These are phyloP conservation scores for Marmota monax DNA, from an alignment of 2,113 vertebrate species.

Conservation along the genomic window DNA sequence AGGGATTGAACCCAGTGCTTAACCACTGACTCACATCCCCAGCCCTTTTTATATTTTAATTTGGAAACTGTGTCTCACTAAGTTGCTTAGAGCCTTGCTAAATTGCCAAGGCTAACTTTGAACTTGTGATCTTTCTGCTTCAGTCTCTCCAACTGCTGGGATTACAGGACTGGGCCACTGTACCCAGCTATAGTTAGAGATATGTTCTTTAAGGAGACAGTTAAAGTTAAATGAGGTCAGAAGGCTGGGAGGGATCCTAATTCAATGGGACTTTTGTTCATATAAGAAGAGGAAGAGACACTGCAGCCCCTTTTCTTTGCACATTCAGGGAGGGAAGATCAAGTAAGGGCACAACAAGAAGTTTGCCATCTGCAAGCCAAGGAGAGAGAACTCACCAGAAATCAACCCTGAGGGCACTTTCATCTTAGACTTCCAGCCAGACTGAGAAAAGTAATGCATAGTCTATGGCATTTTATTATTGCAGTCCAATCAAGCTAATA, in stretches of 20 bases:
- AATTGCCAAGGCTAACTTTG: background rate
- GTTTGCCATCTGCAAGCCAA: rapidly evolving
- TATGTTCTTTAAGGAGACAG: background rate
- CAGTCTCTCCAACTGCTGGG: background rate
- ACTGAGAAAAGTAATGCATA: background rate
- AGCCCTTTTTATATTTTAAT: no score
- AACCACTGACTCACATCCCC: no score
- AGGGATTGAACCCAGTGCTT: no score
- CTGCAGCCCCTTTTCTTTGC: background rate
- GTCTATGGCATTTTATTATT: background rate
- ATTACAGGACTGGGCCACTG: background rate
- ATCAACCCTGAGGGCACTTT: background rate
- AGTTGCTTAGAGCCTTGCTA: background rate
- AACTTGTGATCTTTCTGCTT: background rate
- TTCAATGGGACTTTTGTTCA: background rate
- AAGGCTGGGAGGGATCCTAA: background rate
- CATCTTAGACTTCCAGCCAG: background rate
- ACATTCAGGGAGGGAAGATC: background rate
- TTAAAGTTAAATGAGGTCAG: background rate
- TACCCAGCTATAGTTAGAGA: background rate
- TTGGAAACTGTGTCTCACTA: background rate
- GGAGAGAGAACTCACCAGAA: background rate
- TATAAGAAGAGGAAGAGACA: background rate
- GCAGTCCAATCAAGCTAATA: background rate
- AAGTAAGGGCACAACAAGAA: background rate